These are phyloP conservation scores for Euphydryas editha DNA, from an alignment of 2,888 invertebrate genomes.

Conservation along the genomic window DNA sequence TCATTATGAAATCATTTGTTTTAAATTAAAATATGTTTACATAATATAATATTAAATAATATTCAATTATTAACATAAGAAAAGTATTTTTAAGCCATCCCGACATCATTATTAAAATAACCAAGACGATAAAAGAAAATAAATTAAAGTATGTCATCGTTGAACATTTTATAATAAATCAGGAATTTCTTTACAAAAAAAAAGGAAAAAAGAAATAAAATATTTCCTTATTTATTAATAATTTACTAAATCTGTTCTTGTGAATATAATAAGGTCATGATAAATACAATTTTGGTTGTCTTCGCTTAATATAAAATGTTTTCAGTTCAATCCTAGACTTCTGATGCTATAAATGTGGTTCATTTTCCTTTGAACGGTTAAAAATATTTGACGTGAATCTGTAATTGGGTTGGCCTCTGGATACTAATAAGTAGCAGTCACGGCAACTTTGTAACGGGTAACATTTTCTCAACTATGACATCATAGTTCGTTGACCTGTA, in stretches of 20 bases:
- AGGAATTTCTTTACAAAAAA: neutral
- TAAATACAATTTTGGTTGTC: constrained; percentile 28
- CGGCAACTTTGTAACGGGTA: constrained; percentile 43
- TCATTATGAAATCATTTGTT: no score
- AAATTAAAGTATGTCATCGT: no score
- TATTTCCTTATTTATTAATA: constrained; percentile 5
- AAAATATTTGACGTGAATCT: constrained; percentile 27
- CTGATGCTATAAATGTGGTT: neutral
- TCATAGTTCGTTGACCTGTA: constrained; percentile 38
- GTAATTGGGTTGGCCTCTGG: constrained; percentile 40
- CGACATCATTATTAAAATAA: no score
- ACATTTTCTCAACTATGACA: constrained; percentile 39
- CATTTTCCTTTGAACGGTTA: constrained; percentile 7
- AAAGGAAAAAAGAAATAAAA: neutral
- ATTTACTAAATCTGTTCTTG: constrained; percentile 22
- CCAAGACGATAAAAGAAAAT: no score
- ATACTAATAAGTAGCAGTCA: constrained; percentile 42
- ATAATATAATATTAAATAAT: no score
- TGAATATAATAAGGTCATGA: constrained; percentile 24
- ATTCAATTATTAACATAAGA: no score
- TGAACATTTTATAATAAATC: neutral
- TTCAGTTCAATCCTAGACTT: neutral
- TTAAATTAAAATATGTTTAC: no score
- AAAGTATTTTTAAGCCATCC: no score
- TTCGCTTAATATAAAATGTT: neutral